Percentiles rank a stretch among this genome's conserved stretches.
These are phyloP conservation scores for Pilophorus perplexus DNA, from an alignment of 2,888 invertebrate species.

Conservation along the genomic window DNA sequence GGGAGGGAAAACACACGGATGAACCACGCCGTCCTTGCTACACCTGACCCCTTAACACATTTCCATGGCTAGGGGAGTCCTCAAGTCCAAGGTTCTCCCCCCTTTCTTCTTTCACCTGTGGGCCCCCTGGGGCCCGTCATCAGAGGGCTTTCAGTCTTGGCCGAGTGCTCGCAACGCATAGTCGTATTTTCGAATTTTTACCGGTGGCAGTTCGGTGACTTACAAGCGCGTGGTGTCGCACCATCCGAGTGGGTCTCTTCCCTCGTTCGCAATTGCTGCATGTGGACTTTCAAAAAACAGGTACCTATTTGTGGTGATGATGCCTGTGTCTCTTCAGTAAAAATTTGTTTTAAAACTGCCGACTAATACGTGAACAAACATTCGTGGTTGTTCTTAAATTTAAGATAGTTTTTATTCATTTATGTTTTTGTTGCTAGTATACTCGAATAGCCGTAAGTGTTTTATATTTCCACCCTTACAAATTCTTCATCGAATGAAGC, in stretches of 20 bases:
- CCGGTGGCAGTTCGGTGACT: conserved; percentile 21
- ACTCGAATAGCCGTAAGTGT: no score
- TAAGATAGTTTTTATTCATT: no score
- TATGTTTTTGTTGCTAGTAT: no score
- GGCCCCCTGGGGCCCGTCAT: background rate
- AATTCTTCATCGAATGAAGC: no score
- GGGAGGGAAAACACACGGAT: background rate
- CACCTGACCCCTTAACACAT: conserved; percentile 39
- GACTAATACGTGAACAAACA: no score
- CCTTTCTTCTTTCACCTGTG: background rate
- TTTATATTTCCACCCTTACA: no score
- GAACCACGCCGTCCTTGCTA: conserved; percentile 31
- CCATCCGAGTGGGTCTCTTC: background rate
- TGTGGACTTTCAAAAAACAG: conserved; percentile 23
- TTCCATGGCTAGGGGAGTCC: conserved; percentile 7
- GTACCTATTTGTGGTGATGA: background rate
- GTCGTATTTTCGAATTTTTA: background rate
- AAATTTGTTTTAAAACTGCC: no score
- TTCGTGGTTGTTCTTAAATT: no score
- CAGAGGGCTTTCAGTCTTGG: conserved; percentile 22
- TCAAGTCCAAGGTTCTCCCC: background rate
- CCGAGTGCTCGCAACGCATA: conserved; percentile 4
- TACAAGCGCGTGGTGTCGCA: background rate
- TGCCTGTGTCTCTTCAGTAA: background rate
- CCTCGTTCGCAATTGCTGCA: conserved; percentile 2